Base-by-base conservation (phyloP, 2,797 vertebrate species). In the Carcharodon carcharias region DNA sequence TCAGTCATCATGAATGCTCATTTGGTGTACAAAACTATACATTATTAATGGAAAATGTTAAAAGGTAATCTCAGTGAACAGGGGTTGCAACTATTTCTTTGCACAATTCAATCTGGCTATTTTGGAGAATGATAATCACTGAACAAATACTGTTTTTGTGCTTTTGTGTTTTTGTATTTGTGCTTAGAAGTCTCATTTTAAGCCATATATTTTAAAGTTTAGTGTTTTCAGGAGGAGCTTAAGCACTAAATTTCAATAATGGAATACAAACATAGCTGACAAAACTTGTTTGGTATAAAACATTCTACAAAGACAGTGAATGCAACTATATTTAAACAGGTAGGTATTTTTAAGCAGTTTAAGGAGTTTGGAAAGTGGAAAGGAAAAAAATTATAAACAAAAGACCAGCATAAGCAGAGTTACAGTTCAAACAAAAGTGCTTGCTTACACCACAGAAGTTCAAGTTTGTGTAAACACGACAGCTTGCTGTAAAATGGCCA, bases 401-500 rank as follows among this genome's bases (percentile, higher is more conserved):
- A 1, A 96, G 96, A 95, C 65, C 26, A 96, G 95, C 18, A 69
- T 73, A 95, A 95, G 94, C 94, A 95, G 94, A 95, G 54, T 95
- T 95, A 95, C 69, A 95, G 94, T 95, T 73, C 69, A 95, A 95
- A 95, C 65, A 95, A 95, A 50, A 95, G 45, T 73, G 94, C 69
- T 0, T 96, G 85, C 93, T 40, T 94, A 96, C 96, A 95, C 96
- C 97, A 50, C 96, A 77, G 67, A 58, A 91, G 56, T 0, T 80
- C 96, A 71, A 69, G 96, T 96, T 95, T 96, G 9, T 28, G 23
- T 96, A 45, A 96, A 56, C 9, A 56, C 61, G 31, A 95, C 96
- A 95, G 96, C 95, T 97, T 96, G 97, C 97, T 96, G 97, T 97
- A 96, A 97, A 96, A 97, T 97, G 97, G 97, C 97, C 97, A 96